phyloP scores from a whole-genome alignment of 1,140 invertebrate genomes.

The Drosophila novamexicana region DNA sequence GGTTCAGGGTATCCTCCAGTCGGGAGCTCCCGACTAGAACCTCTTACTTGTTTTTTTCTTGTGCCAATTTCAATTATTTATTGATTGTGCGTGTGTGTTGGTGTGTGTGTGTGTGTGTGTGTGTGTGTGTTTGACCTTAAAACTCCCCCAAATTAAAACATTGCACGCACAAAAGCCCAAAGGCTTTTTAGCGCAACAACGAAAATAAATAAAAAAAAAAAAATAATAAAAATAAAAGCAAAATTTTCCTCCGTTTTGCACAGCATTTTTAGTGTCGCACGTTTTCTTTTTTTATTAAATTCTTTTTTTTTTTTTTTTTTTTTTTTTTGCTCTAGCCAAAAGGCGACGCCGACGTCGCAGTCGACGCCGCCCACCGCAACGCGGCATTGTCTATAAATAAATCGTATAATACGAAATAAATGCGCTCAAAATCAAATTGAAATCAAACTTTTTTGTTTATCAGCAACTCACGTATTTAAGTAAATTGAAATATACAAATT shows the following conservation, averaged over 20 bases:
- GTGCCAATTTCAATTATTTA: conserved; percentile 51
- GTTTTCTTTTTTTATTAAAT: background rate
- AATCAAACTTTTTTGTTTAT: conserved; percentile 30
- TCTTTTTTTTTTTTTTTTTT: conserved; percentile 13
- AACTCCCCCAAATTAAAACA: conserved; percentile 39
- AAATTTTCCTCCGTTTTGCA: conserved; percentile 23
- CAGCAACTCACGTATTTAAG: conserved; percentile 5
- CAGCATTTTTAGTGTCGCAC: conserved; percentile 12
- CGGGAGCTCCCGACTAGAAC: no score
- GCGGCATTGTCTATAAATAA: conserved; percentile 53
- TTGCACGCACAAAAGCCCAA: background rate
- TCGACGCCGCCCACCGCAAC: conserved; percentile 8
- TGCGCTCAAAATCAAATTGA: conserved; percentile 23
- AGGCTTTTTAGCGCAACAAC: background rate
- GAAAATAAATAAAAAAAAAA: background rate
- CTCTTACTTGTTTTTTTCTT: background rate
- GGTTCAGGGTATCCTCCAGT: no score
- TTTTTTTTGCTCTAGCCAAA: conserved; percentile 7
- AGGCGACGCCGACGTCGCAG: conserved; percentile 6
- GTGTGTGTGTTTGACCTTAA: conserved; percentile 31
- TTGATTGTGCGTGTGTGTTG: conserved; percentile 45
- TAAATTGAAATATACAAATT: conserved; percentile 11
- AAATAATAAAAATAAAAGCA: background rate
- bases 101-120: conserved; percentile 3
- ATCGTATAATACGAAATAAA: conserved; percentile 21